Evolutionary conservation across 2,888 invertebrate species (phyloP).

Genomic region (Eupithecia tripunctaria): DNA sequence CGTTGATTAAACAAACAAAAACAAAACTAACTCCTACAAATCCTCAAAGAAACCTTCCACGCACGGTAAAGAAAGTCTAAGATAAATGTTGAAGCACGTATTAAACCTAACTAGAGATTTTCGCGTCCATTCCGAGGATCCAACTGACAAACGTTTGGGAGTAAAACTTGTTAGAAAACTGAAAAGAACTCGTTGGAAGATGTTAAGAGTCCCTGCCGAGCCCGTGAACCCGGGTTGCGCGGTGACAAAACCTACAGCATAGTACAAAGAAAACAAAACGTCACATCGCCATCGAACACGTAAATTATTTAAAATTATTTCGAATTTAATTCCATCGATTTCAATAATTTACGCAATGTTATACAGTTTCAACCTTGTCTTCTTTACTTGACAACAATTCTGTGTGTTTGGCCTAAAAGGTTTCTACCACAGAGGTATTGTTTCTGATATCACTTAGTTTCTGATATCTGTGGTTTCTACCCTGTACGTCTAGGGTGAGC

Average conservation of each 20-base stretch:
- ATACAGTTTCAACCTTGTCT: too few relatives aligned
- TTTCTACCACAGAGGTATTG: too few relatives aligned
- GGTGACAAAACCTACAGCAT: constrained; percentile 13
- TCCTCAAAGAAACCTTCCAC: constrained; percentile 22
- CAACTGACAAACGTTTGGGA: constrained; percentile 76
- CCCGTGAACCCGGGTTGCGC: constrained; percentile 39
- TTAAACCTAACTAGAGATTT: constrained; percentile 67
- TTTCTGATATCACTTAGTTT: too few relatives aligned
- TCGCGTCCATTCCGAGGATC: constrained; percentile 71
- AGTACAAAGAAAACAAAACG: not conserved
- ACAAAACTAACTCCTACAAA: constrained; percentile 9
- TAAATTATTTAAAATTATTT: too few relatives aligned
- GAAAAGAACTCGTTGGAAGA: constrained; percentile 74
- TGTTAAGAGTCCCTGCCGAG: constrained; percentile 56
- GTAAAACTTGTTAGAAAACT: constrained; percentile 79
- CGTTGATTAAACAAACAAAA: not conserved
- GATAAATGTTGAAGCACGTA: constrained; percentile 47
- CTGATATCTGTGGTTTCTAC: too few relatives aligned
- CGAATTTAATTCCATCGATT: too few relatives aligned
- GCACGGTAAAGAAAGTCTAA: constrained; percentile 23
- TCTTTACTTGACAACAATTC: too few relatives aligned
- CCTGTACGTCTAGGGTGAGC: not conserved
- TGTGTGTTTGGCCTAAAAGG: too few relatives aligned
- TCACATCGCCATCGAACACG: too few relatives aligned
- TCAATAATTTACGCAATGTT: too few relatives aligned